phyloP scores from a whole-genome alignment of 92 coral and sea anemone genomes.

The Epizoanthus ramosus region DNA sequence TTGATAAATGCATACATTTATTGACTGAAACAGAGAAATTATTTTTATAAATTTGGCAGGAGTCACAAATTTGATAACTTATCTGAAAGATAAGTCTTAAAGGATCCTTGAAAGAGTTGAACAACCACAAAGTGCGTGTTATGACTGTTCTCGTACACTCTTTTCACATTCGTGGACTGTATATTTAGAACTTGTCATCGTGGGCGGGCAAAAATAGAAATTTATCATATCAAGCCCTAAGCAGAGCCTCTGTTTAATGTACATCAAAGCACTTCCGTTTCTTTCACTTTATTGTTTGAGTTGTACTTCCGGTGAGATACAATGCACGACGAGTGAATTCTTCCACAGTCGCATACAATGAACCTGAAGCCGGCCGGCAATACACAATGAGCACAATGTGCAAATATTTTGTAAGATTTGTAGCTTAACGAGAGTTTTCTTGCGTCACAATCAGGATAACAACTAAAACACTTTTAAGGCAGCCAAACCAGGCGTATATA shows the following conservation, averaged over 20 bases:
- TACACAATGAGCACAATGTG: background rate
- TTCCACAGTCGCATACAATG: slow-evolving; percentile 17
- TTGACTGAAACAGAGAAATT: too few species aligned
- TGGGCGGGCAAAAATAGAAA: slow-evolving; percentile 39
- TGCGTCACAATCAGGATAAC: background rate
- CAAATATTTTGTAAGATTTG: background rate
- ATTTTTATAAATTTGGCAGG: too few species aligned
- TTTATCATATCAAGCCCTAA: background rate
- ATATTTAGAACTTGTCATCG: slow-evolving; percentile 18
- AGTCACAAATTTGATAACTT: too few species aligned
- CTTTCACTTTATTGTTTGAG: slow-evolving; percentile 39
- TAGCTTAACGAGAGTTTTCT: background rate
- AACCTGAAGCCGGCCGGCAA: background rate
- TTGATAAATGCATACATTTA: too few species aligned
- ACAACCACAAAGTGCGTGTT: too few species aligned
- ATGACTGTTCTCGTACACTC: too few species aligned
- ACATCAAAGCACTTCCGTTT: slow-evolving; percentile 42
- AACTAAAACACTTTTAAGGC: background rate
- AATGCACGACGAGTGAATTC: slow-evolving; percentile 34
- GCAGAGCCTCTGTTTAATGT: slow-evolving; percentile 37
- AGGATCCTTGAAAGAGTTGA: too few species aligned
- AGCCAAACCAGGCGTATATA: background rate
- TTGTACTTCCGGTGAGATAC: slow-evolving; percentile 37
- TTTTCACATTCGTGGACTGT: too few species aligned
- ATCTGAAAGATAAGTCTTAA: too few species aligned